phyloP scores from a whole-genome alignment of 2,888 invertebrate genomes.

The Acheta domesticus region DNA sequence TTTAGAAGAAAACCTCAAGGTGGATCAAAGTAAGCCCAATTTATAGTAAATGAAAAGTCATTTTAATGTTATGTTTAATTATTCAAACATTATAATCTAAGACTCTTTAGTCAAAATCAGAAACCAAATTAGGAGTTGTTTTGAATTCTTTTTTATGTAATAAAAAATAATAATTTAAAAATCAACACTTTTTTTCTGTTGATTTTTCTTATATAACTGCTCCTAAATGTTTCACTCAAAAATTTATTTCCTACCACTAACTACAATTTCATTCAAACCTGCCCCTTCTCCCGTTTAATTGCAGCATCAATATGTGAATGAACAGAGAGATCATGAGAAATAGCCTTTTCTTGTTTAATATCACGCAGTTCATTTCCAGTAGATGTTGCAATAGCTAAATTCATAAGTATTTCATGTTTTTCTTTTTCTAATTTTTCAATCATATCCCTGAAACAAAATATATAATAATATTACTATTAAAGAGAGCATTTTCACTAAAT shows the following conservation, averaged over 20 bases:
- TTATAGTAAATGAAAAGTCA: too few relatives aligned
- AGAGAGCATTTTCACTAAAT: constrained; percentile 34
- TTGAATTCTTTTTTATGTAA: too few relatives aligned
- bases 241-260: not conserved
- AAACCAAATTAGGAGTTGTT: too few relatives aligned
- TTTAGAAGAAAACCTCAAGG: too few relatives aligned
- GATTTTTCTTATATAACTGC: too few relatives aligned
- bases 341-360: constrained; percentile 54
- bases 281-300: constrained; percentile 46
- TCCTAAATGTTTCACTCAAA: not conserved
- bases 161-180: too few relatives aligned
- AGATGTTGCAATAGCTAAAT: constrained; percentile 55
- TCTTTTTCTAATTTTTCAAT: constrained; percentile 60
- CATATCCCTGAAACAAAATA: constrained; percentile 50
- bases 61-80: too few relatives aligned
- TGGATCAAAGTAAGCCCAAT: too few relatives aligned
- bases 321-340: constrained; percentile 55
- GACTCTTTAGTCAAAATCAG: too few relatives aligned
- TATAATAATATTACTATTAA: not conserved
- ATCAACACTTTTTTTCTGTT: too few relatives aligned
- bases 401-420: constrained; percentile 60
- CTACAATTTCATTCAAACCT: constrained; percentile 39
- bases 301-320: constrained; percentile 51
- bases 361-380: constrained; percentile 57
- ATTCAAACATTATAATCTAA: too few relatives aligned